Percentiles rank a stretch among this genome's conserved stretches.
Evolutionary conservation across 2,113 vertebrate genomes (phyloP).

Genomic region (Tragelaphus imberbis): DNA sequence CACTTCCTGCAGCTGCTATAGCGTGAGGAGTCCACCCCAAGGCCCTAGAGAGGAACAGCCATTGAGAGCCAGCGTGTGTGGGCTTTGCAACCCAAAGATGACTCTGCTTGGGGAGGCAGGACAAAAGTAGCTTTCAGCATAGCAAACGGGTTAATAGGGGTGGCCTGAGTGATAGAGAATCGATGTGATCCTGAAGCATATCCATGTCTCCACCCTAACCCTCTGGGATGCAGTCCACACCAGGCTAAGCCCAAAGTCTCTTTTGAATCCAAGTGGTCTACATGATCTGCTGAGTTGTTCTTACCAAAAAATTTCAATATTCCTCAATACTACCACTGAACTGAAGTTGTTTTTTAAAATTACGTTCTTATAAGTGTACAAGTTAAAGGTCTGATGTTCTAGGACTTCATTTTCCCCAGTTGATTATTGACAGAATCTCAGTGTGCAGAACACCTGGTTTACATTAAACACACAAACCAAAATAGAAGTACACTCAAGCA

Average conservation of each 20-base stretch:
- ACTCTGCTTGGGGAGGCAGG: background rate
- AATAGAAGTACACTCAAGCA: background rate
- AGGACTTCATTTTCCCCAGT: background rate
- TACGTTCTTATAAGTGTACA: background rate
- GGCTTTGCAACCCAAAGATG: background rate
- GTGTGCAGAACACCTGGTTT: background rate
- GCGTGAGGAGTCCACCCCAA: background rate
- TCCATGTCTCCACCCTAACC: background rate
- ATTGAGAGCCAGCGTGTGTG: conserved; percentile 27
- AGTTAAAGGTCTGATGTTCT: background rate
- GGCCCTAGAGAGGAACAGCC: background rate
- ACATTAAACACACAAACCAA: background rate
- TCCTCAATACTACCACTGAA: background rate
- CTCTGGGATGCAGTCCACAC: background rate
- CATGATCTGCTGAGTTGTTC: background rate
- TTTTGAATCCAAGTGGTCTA: background rate
- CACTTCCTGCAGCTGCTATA: conserved; percentile 65
- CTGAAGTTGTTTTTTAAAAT: background rate
- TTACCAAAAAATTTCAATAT: background rate
- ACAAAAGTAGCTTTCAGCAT: background rate
- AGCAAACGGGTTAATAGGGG: background rate
- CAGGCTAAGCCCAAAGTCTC: background rate
- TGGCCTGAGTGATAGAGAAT: background rate
- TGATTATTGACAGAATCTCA: background rate
- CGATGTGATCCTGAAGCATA: background rate